Base-by-base conservation (phyloP, 2,888 invertebrate genomes). In the Amblyjoppa proteus region DNA sequence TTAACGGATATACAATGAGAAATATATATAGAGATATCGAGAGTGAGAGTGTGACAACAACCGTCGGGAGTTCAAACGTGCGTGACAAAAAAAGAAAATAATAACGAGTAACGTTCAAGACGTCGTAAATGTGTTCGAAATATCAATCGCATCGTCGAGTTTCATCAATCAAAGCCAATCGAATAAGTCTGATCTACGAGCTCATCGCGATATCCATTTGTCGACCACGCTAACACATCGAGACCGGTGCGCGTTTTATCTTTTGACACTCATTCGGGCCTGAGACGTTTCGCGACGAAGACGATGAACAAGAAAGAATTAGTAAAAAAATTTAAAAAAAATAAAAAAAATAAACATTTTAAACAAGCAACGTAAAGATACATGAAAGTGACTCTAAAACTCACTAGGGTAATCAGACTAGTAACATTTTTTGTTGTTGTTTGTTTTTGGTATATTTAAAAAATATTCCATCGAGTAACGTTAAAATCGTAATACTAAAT, bases 61-160 rank as follows among this genome's bases (percentile, higher is more conserved):
- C 38, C 69, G 68, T 68, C 53, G 66, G 68, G 38, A 51, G 25
- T 77, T 64, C 53, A 31, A 16, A 7, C 38, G 45, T 25, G 13
- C 3, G 34, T 68, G 77, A 68, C 41, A 13, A 28, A 31, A 25
- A 25, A 13, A 45, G 6, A 49, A 61, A 64, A 20, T 41, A 28
- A n/a, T 13, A 28, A 45, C 25, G 16, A n/a, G n/a, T 16, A 45
- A 45, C 49, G 41, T n/a, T 64, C 64, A 49, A 31, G 61, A 69
- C 49, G 68, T 69, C 79, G 83, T 83, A 81, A 85, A 87, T 86
- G 86, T 87, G 84, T 88, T 87, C 88, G 87, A 58, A 88, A 79
- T 56, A 83, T 49, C 75, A 85, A 84, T 75, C 61, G 68, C 71
- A 68, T 81, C 66, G 74, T 64, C 66, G 77, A 56, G 25, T 77